phyloP scores from a whole-genome alignment of 2,797 vertebrate species.

The Paratrypauchen microcephalus region DNA sequence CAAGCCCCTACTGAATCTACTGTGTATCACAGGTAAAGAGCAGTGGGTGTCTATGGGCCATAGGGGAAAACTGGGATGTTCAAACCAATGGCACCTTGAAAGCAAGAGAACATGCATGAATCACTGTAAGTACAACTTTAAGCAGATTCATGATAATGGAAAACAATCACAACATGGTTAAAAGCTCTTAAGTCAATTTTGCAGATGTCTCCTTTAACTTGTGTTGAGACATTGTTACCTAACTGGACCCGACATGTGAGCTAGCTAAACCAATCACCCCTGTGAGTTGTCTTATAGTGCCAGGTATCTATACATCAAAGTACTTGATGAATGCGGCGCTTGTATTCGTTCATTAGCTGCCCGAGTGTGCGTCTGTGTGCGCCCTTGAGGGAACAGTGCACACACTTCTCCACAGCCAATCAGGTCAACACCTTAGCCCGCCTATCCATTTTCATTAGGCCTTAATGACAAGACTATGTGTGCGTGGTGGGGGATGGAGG shows the following conservation, averaged over 20 bases:
- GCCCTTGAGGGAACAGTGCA: conserved; percentile 36
- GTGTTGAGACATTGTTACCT: not conserved
- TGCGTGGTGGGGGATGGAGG: conserved; percentile 11
- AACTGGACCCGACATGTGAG: not conserved
- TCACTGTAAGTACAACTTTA: no score
- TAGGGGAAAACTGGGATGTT: not conserved
- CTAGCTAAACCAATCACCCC: conserved; percentile 20
- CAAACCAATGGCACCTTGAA: not conserved
- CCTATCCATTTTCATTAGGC: conserved; percentile 67
- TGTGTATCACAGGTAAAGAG: not conserved
- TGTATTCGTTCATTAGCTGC: conserved; percentile 14
- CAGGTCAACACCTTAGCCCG: conserved; percentile 60
- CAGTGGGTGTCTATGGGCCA: not conserved
- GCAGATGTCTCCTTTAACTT: not conserved
- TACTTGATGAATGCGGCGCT: not conserved
- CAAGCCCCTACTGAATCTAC: no score
- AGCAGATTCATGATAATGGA: no score
- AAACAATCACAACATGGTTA: no score
- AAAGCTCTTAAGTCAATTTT: not conserved
- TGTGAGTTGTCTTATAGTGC: not conserved
- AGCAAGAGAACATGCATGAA: no score
- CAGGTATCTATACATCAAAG: conserved; percentile 5
- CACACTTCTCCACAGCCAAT: conserved; percentile 37
- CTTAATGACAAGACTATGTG: conserved; percentile 52
- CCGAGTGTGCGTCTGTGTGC: conserved; percentile 4